Evolutionary conservation across 2,888 invertebrate genomes (phyloP).

Genomic region (Masnerella sp.): DNA sequence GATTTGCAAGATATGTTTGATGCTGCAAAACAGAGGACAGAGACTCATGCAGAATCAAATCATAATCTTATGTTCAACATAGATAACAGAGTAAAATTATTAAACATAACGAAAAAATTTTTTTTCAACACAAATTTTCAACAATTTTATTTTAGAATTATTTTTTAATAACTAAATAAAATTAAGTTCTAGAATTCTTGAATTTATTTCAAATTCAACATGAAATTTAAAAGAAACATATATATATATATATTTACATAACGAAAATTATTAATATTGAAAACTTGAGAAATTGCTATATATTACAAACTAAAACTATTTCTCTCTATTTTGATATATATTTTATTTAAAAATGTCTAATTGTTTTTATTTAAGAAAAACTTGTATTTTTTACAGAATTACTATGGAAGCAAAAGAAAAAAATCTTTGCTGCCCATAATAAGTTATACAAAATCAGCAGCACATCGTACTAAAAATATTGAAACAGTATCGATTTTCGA

Average conservation of each 20-base stretch:
- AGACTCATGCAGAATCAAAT: conserved; percentile 39
- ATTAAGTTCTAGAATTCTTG: too few species aligned
- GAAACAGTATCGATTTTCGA: conserved; percentile 72
- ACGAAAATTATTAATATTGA: too few species aligned
- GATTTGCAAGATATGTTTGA: conserved; percentile 66
- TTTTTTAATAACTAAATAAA: too few species aligned
- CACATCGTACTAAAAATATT: conserved; percentile 66
- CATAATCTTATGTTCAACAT: conserved; percentile 45
- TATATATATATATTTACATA: too few species aligned
- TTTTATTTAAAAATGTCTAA: neutral
- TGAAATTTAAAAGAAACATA: too few species aligned
- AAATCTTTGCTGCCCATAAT: conserved; percentile 69
- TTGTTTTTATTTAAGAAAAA: neutral
- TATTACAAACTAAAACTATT: too few species aligned
- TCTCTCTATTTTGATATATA: too few species aligned
- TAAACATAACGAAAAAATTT: neutral
- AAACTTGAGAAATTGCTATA: too few species aligned
- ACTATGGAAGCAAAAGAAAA: neutral
- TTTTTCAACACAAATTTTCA: neutral
- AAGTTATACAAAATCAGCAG: conserved; percentile 72
- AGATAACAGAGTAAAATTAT: neutral
- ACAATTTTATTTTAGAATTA: neutral
- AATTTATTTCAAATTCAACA: too few species aligned
- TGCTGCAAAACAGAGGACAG: conserved; percentile 63
- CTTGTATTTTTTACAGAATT: neutral